Base-by-base conservation (phyloP, 2,113 vertebrate genomes). In the Sialia sialis region DNA sequence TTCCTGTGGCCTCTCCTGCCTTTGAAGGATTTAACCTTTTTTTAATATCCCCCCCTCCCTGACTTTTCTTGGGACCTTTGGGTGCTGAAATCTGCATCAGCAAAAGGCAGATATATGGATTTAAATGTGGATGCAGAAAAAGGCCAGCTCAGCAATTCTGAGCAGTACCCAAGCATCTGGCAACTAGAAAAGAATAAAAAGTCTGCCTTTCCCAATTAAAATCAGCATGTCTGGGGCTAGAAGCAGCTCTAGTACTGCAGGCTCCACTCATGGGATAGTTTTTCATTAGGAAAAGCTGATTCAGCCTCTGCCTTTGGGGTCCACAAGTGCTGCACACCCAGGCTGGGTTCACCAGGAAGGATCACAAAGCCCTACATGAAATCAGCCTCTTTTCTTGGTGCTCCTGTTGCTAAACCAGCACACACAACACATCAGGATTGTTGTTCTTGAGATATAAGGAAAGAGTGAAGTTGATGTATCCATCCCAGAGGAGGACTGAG, bases 381-480 rank as follows among this genome's bases (percentile, higher is more conserved):
- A 34, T 19, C 70, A 75, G n/a, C 63, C n/a, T 46, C 66, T 77
- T 63, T 49, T 60, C 84, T 55, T 34, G 6, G 10, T 36, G 60
- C 51, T 46, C 20, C 46, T 80, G 55, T 41, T 66, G 46, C 81
- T 74, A 43, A 9, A 30, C 34, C 20, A 51, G 44, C 55, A 67
- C 39, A 39, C 13, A 23, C 26, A 29, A 2, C 20, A 27, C 0
- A 0, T 11, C 14, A 32, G 20, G 30, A 43, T 54, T 48, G 32
- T 13, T 19, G 30, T 20, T 41, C 11, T 60, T 8, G 62, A 77
- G 46, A 32, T 51, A 29, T 19, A 69, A 69, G 41, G 32, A 63
- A 84, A 58, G 81, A 66, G 25, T 7, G 3, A 27, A 54, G 14
- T 13, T 64, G 32, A 15, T 41, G 23, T 20, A 26, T 4, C 17